phyloP scores from a whole-genome alignment of 2,113 vertebrate species.

The Petromus typicus region DNA sequence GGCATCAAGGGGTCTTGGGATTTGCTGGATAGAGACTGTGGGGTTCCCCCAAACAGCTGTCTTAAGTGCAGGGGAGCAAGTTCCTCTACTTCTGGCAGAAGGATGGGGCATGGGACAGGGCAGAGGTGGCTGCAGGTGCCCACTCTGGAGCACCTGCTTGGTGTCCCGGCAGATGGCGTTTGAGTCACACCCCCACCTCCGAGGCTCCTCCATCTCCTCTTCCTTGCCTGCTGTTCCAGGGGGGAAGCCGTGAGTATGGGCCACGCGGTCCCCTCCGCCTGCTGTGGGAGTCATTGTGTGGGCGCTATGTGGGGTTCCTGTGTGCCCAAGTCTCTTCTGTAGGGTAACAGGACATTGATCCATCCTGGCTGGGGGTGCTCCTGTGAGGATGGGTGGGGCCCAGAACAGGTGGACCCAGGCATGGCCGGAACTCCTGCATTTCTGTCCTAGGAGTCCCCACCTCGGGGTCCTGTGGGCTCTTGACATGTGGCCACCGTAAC shows the following conservation, averaged over 20 bases:
- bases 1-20: background rate
- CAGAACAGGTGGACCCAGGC: background rate
- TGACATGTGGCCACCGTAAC: background rate
- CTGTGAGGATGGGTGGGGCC: background rate
- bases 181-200: slow-evolving; percentile 93
- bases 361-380: background rate
- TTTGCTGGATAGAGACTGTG: background rate
- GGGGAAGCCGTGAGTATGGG: slow-evolving; percentile 92
- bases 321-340: background rate
- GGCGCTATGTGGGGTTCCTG: background rate
- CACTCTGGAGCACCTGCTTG: background rate
- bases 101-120: background rate
- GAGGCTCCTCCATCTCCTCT: slow-evolving; percentile 88
- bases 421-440: background rate
- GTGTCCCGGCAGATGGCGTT: slow-evolving; percentile 86
- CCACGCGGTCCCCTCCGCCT: background rate
- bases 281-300: background rate
- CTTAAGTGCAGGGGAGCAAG: background rate
- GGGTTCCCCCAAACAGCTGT: background rate
- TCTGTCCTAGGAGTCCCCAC: background rate
- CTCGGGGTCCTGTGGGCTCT: background rate
- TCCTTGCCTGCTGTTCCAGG: slow-evolving; percentile 89
- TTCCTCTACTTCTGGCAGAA: background rate
- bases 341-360: background rate
- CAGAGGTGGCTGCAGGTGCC: background rate